A percentile compares a stretch with the other conserved stretches of the same genome.
These are phyloP conservation scores for Cistogaster globosa DNA, from an alignment of 2,888 invertebrate species.

Conservation along the genomic window DNA sequence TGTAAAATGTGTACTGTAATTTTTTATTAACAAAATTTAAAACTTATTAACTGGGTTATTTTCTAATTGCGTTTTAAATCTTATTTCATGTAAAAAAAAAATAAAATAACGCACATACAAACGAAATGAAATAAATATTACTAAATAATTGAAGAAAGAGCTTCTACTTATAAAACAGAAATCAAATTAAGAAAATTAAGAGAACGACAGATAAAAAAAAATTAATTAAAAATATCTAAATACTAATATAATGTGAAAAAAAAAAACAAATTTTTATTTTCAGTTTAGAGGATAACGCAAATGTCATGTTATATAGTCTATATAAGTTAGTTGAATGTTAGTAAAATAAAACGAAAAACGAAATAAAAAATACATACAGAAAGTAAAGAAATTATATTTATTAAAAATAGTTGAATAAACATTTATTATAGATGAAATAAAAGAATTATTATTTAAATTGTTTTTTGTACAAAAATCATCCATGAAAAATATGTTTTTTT, in stretches of 20 bases:
- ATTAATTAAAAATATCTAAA: neutral
- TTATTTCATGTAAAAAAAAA: no score
- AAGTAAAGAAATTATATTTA: slow-evolving; percentile 43
- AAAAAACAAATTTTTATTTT: slow-evolving; percentile 25
- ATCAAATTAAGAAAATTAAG: no score
- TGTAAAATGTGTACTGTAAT: no score
- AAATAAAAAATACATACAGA: neutral
- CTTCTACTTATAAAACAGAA: no score
- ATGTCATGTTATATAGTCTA: slow-evolving; percentile 61
- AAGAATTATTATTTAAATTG: slow-evolving; percentile 28
- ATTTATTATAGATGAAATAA: neutral
- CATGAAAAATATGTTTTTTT: neutral
- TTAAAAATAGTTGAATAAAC: slow-evolving; percentile 3
- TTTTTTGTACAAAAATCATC: slow-evolving; percentile 59
- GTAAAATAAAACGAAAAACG: slow-evolving; percentile 11
- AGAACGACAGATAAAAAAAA: neutral
- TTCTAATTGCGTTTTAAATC: no score
- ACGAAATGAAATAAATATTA: no score
- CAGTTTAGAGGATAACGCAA: slow-evolving; percentile 36
- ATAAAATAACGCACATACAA: no score
- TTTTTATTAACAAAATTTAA: no score
- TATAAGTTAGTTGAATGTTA: slow-evolving; percentile 55
- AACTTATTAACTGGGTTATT: no score
- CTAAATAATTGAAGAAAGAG: no score
- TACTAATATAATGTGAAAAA: slow-evolving; percentile 11